These are phyloP conservation scores for Oenanthe melanoleuca DNA, from an alignment of 2,113 vertebrate species.

Conservation along the genomic window DNA sequence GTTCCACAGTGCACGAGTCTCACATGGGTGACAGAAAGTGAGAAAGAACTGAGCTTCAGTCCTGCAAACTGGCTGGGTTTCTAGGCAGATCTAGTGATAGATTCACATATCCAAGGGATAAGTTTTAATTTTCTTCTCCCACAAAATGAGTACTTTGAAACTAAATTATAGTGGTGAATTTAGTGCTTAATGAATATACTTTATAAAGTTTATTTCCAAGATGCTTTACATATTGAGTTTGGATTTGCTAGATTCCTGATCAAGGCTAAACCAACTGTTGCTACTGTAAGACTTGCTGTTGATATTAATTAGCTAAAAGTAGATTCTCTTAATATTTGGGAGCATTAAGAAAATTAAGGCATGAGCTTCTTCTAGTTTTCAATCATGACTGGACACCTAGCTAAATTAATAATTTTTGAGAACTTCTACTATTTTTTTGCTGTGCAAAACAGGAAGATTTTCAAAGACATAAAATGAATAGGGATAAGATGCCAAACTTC, in stretches of 20 bases:
- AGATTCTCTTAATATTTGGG: background rate
- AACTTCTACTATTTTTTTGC: background rate
- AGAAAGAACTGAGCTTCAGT: background rate
- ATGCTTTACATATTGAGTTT: background rate
- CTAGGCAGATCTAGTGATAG: background rate
- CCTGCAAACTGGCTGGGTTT: background rate
- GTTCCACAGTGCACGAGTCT: background rate
- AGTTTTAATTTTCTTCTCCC: background rate
- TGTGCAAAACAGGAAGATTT: background rate
- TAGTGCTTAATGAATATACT: background rate
- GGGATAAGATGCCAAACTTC: background rate
- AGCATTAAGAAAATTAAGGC: background rate
- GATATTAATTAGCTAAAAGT: background rate
- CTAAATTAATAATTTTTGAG: background rate
- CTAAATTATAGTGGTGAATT: background rate
- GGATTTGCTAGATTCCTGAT: background rate
- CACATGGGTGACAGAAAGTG: background rate
- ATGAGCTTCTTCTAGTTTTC: background rate
- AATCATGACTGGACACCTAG: background rate
- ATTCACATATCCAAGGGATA: background rate
- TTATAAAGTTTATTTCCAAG: background rate
- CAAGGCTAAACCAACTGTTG: background rate
- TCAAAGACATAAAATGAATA: background rate
- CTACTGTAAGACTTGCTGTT: background rate
- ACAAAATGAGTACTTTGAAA: background rate